Evolutionary conservation across 2,797 vertebrate genomes (phyloP).

Genomic region (Poecilia picta): DNA sequence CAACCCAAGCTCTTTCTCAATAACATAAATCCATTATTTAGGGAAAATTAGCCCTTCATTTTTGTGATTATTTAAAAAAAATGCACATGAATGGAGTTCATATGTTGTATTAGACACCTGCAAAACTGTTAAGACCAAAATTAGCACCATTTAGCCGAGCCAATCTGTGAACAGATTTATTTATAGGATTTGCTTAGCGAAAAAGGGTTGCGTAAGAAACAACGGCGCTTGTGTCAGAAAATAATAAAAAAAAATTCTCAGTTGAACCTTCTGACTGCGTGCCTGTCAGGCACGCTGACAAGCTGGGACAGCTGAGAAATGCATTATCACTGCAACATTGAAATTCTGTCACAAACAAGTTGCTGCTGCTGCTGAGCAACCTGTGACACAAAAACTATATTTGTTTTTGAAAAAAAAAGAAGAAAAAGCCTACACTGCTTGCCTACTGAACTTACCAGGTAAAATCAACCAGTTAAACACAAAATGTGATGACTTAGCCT

Average conservation of each 20-base stretch:
- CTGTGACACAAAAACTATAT: neutral
- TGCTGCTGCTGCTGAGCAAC: conserved; percentile 18
- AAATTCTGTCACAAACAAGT: conserved; percentile 40
- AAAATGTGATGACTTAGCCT: conserved; percentile 23
- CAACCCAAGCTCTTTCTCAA: neutral
- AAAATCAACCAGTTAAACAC: neutral
- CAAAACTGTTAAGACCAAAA: neutral
- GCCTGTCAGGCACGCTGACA: conserved; percentile 35
- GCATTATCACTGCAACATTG: conserved; percentile 20
- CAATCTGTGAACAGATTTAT: neutral
- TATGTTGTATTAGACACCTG: neutral
- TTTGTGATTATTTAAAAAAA: too few relatives aligned
- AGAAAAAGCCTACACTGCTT: neutral
- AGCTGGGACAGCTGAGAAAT: conserved; percentile 45
- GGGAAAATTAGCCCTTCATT: neutral
- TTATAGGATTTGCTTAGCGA: neutral
- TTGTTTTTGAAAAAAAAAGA: neutral
- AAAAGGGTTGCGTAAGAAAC: conserved; percentile 7
- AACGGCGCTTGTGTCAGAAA: conserved; percentile 25
- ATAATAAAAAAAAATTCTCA: conserved; percentile 1
- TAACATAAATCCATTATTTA: neutral
- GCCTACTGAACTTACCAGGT: conserved; percentile 1
- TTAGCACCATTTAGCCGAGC: neutral
- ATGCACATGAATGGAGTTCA: neutral
- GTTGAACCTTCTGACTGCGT: conserved; percentile 10